Percentiles rank a stretch among this genome's conserved stretches.
Conservation (phyloP, 2,888 invertebrate genomes). For the Blastobasis lacticolella region DNA sequence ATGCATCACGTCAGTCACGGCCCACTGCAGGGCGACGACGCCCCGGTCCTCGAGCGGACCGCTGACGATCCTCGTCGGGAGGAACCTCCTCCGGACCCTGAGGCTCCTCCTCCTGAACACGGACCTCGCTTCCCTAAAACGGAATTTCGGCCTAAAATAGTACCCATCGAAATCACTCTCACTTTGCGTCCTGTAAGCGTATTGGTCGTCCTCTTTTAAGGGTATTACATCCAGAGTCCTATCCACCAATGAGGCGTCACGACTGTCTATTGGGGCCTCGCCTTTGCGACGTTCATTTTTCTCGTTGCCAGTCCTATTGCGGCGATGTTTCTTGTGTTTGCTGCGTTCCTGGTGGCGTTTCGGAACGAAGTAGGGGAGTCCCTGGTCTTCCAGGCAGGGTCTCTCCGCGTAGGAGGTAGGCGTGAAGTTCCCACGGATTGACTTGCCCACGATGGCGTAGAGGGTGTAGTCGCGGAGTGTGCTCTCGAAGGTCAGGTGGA, state of each 20-base stretch:
- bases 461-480: conserved; percentile 52
- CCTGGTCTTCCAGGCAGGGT: conserved; percentile 46
- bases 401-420: conserved; percentile 48
- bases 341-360: conserved; percentile 44
- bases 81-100: conserved; percentile 39
- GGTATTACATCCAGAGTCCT: not conserved
- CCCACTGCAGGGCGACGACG: conserved; percentile 51
- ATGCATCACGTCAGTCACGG: conserved; percentile 48
- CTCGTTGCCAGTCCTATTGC: conserved; percentile 6
- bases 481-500: conserved; percentile 51
- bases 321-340: conserved; percentile 33
- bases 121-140: conserved; percentile 39
- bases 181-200: conserved; percentile 26
- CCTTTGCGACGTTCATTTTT: conserved; percentile 1
- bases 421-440: conserved; percentile 60
- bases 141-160: conserved; percentile 53
- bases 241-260: not conserved
- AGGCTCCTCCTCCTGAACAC: conserved; percentile 32
- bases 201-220: conserved; percentile 5
- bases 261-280: too few species aligned
- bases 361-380: conserved; percentile 52
- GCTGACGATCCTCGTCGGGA: conserved; percentile 49
- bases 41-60: conserved; percentile 43
- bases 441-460: conserved; percentile 50
- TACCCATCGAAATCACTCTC: conserved; percentile 32